Percentiles rank a stretch among this genome's conserved stretches.
These are phyloP conservation scores for Pseudochirops cupreus DNA, from an alignment of 2,797 vertebrate species.

Conservation along the genomic window DNA sequence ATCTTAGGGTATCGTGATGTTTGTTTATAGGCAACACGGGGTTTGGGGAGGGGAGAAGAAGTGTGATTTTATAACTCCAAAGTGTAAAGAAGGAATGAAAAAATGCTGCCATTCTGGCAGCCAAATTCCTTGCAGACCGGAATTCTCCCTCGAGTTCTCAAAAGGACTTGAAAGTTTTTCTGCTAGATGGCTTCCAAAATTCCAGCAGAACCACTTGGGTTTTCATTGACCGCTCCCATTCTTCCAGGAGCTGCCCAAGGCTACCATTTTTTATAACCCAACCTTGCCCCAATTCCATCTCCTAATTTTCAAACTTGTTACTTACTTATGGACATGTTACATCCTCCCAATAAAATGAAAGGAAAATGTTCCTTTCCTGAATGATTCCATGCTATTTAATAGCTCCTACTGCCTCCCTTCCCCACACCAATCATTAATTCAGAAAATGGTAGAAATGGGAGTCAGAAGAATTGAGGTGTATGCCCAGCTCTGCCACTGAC, in stretches of 20 bases:
- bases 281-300: not conserved
- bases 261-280: not conserved
- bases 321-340: not conserved
- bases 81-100: slow-evolving; percentile 58
- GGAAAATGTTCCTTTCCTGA: not conserved
- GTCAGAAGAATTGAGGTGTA: not conserved
- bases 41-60: not conserved
- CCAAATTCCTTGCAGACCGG: not conserved
- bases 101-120: slow-evolving; percentile 24
- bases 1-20: slow-evolving; percentile 55
- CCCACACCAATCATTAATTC: not conserved
- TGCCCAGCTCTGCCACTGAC: not conserved
- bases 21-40: slow-evolving; percentile 41
- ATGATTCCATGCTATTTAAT: not conserved
- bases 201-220: not conserved
- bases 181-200: not conserved
- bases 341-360: not conserved
- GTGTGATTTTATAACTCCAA: slow-evolving; percentile 49
- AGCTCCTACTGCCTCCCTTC: not conserved
- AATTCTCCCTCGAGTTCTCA: not conserved
- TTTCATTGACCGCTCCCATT: not conserved
- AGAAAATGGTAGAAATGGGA: not conserved
- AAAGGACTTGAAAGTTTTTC: not conserved
- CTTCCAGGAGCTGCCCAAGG: not conserved
- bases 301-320: not conserved